These are phyloP conservation scores for Parascotia fuliginaria DNA, from an alignment of 2,888 invertebrate species.

Conservation along the genomic window DNA sequence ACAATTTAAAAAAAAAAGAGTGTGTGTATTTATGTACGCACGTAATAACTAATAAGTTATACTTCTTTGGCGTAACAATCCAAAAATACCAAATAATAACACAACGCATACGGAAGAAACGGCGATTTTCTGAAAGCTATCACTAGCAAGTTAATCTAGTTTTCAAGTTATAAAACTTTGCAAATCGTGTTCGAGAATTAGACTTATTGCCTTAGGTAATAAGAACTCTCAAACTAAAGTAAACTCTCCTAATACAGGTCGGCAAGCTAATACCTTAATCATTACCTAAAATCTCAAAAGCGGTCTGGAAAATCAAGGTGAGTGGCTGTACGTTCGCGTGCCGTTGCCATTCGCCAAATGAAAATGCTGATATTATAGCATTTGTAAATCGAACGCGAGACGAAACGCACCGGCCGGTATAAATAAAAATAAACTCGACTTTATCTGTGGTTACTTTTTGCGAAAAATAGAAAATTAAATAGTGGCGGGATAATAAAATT, in stretches of 20 bases:
- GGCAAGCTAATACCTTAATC: constrained; percentile 9
- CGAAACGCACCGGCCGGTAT: constrained; percentile 52
- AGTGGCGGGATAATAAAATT: constrained; percentile 35
- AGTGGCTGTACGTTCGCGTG: constrained; percentile 47
- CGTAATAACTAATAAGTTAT: too few species aligned
- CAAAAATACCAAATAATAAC: too few species aligned
- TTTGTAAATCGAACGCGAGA: constrained; percentile 60
- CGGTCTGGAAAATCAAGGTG: constrained; percentile 72
- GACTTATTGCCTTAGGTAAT: too few species aligned
- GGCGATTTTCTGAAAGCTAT: not conserved
- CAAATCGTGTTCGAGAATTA: too few species aligned
- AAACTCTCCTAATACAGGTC: not conserved
- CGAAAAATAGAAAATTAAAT: not conserved
- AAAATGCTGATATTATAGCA: constrained; percentile 56
- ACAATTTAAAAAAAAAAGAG: too few species aligned
- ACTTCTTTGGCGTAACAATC: too few species aligned
- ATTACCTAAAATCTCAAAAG: constrained; percentile 21
- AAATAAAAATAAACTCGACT: constrained; percentile 31
- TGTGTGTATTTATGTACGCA: too few species aligned
- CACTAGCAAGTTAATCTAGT: constrained; percentile 5
- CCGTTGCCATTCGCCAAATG: constrained; percentile 42
- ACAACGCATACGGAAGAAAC: not conserved
- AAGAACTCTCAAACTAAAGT: not conserved
- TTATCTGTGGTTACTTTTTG: constrained; percentile 22
- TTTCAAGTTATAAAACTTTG: not conserved